Evolutionary conservation across 23 tunicate species (phyloP), one percentile per base, ranked within the genome.

Genomic region (Aplidium turbinatum): DNA sequence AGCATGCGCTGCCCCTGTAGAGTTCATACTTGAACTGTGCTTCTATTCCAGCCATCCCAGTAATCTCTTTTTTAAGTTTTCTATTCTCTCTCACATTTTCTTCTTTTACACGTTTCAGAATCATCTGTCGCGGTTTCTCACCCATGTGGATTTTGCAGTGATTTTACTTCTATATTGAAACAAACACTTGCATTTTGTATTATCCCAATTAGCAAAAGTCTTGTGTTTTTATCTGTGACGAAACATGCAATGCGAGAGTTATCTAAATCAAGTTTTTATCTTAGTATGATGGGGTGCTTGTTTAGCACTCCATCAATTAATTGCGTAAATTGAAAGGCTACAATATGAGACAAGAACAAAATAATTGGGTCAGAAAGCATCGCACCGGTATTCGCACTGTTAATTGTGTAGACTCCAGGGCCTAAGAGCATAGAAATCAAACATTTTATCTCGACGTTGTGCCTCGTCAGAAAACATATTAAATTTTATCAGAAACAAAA

Each of bases 31-130:
- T 65, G 36, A n/a, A 11, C 24, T 65, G 72, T 6, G 35, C 45
- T 48, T 70, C 76, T 2, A 70, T 47, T 28, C 76, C 76, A 11
- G 39, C 39, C 16, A 46, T 58, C 4, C 76, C 76, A 11, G 24
- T 1, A 4, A 70, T 70, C 27, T 25, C 4, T 1, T 7, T 19
- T 7, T 47, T n/a, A 35, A 70, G 23, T 48, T 38, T 47, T 18
- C 38, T 47, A 16, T 30, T 28, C 35, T 70, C 76, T 70, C 76
- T 47, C 35, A 45, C 57, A 26, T 70, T 70, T 16, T 4, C 38
- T 3, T 70, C 76, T 47, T 70, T 47, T 3, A 48, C 76, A 6
- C 28, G 33, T 35, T 27, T 30, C 38, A 65, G n/a, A n/a, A n/a
- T n/a, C n/a, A n/a, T n/a, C n/a, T n/a, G n/a, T n/a, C n/a, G n/a